Percentiles rank a stretch among this genome's conserved stretches.
Conservation (phyloP, 2,888 invertebrate species). For the Meiosimyza platycephala region DNA sequence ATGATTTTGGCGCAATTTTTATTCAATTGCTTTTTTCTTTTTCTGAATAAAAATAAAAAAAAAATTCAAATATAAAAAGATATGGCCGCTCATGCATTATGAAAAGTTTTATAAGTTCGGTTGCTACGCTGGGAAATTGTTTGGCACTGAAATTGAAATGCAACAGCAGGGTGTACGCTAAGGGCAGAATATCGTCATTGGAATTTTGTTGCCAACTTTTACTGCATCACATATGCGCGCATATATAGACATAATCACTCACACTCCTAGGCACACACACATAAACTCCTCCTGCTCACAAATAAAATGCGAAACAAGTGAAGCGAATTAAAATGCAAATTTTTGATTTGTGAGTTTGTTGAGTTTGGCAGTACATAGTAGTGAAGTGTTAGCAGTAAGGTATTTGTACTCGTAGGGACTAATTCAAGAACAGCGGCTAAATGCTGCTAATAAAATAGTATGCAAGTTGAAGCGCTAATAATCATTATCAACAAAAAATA, state of each 20-base stretch:
- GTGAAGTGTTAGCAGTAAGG: too few species aligned
- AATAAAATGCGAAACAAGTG: constrained; percentile 31
- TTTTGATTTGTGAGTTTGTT: constrained; percentile 32
- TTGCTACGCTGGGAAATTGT: background rate
- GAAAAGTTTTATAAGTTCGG: background rate
- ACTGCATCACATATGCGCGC: background rate
- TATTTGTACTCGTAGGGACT: too few species aligned
- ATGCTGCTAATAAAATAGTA: too few species aligned
- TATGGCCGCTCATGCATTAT: background rate
- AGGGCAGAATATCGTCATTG: background rate
- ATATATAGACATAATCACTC: background rate
- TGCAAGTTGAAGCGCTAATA: too few species aligned
- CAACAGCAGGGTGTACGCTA: background rate
- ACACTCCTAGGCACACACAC: background rate
- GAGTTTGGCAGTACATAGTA: background rate
- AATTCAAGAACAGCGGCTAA: too few species aligned
- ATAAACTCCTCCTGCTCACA: background rate
- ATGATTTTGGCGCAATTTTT: background rate
- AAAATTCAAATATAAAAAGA: background rate
- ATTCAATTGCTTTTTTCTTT: constrained; percentile 3
- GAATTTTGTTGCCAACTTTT: background rate
- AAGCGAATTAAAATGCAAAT: constrained; percentile 36
- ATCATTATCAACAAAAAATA: too few species aligned
- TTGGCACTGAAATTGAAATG: background rate
- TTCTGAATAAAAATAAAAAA: background rate